Evolutionary conservation across 2,797 vertebrate genomes (phyloP).

Genomic region (Naso thynnoides): DNA sequence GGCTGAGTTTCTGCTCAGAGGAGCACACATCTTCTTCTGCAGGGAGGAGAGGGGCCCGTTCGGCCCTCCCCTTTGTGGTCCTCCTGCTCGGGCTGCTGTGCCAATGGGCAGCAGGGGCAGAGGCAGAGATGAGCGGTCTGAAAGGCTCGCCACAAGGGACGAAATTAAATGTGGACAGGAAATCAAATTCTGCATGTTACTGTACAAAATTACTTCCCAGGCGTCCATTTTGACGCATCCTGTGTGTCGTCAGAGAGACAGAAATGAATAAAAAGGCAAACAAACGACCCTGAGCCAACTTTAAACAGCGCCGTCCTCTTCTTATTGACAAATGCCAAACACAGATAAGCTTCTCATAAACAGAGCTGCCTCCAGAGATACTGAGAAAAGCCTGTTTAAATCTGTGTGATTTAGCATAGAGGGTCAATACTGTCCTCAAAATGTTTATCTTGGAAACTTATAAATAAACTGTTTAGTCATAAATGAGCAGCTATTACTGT

Average conservation of each 20-base stretch:
- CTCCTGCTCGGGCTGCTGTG: conserved; percentile 69
- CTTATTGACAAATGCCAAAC: conserved; percentile 12
- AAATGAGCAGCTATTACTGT: conserved; percentile 4
- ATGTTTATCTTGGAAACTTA: background rate
- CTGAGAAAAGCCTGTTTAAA: background rate
- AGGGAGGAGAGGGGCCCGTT: conserved; percentile 65
- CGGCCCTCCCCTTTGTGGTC: conserved; percentile 76
- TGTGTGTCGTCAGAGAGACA: conserved; percentile 9
- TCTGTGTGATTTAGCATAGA: background rate
- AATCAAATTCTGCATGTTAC: conserved; percentile 52
- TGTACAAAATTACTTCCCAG: conserved; percentile 13
- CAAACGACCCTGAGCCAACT: background rate
- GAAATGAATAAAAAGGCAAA: conserved; percentile 7
- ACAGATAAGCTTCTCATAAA: conserved; percentile 29
- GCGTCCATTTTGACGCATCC: conserved; percentile 17
- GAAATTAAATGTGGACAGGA: conserved; percentile 69
- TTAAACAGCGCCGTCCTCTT: background rate
- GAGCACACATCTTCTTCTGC: conserved; percentile 78
- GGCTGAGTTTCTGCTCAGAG: conserved; percentile 68
- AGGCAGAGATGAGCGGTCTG: conserved; percentile 47
- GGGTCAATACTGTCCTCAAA: background rate
- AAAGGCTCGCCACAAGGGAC: conserved; percentile 57
- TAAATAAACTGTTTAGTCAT: background rate
- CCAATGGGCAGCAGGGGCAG: conserved; percentile 72
- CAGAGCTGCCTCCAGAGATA: background rate